These are phyloP conservation scores for Thereva nobilitata DNA, from an alignment of 2,888 invertebrate genomes.

Conservation along the genomic window DNA sequence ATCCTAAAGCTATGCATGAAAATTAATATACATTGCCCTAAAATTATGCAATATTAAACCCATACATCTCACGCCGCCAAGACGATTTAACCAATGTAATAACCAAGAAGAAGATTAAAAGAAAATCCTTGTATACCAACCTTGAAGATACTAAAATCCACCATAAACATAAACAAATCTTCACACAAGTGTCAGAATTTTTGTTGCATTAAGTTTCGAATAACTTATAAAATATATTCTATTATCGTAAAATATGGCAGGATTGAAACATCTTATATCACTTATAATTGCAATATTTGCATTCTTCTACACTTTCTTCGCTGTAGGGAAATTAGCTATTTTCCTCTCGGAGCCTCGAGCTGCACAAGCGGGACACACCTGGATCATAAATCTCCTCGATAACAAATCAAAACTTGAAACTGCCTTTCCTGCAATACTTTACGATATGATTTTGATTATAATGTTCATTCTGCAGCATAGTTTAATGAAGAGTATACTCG, in stretches of 20 bases:
- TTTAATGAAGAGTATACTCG: conserved; percentile 59
- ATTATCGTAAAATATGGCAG: conserved; percentile 47
- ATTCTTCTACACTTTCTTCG: conserved; percentile 61
- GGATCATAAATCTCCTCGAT: conserved; percentile 55
- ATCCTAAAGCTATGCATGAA: no score
- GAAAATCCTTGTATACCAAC: no score
- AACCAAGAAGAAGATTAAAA: no score
- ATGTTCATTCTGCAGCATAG: conserved; percentile 65
- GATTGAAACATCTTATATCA: conserved; percentile 49
- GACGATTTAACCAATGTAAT: no score
- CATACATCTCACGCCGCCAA: no score
- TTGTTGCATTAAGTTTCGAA: no score
- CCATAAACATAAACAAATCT: no score
- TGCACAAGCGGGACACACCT: conserved; percentile 49
- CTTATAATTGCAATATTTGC: conserved; percentile 56
- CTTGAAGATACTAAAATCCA: no score
- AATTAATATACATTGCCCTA: no score
- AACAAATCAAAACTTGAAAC: conserved; percentile 53
- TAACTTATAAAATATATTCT: no score
- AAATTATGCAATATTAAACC: no score
- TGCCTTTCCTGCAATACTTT: conserved; percentile 56
- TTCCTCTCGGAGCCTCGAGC: conserved; percentile 62
- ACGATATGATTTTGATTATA: conserved; percentile 60
- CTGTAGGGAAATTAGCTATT: conserved; percentile 61
- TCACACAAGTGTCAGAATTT: no score